Conservation (phyloP, 2,888 invertebrate genomes). For the Mesorhabditis spiculigera region DNA sequence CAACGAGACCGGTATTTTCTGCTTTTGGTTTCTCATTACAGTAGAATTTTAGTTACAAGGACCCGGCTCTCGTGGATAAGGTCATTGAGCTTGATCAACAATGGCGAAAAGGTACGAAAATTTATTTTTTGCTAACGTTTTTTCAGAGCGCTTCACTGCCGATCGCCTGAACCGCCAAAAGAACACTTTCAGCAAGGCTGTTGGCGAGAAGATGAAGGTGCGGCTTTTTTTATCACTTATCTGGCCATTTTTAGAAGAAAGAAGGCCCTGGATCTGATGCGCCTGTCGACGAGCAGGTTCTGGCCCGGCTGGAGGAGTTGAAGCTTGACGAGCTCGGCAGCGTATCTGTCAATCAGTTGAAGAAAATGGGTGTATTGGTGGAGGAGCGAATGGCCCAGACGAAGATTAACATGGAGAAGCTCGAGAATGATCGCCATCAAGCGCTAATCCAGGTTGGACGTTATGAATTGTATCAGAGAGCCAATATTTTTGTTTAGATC, state of each 20-base stretch:
- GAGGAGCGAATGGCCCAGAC: slow-evolving; percentile 73
- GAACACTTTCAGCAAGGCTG: slow-evolving; percentile 91
- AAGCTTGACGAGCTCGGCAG: slow-evolving; percentile 68
- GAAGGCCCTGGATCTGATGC: slow-evolving; percentile 63
- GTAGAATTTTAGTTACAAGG: slow-evolving; percentile 80
- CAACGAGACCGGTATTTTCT: slow-evolving; percentile 72
- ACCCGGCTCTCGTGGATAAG: slow-evolving; percentile 82
- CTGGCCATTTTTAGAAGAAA: slow-evolving; percentile 61
- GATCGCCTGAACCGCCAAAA: slow-evolving; percentile 92
- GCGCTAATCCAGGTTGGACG: slow-evolving; percentile 18
- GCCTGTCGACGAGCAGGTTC: slow-evolving; percentile 60
- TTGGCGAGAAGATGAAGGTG: slow-evolving; percentile 93
- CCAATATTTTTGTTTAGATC: slow-evolving; percentile 78
- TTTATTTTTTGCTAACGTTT: not conserved
- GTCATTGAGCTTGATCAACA: slow-evolving; percentile 82
- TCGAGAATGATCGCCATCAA: slow-evolving; percentile 75
- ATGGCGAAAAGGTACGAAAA: slow-evolving; percentile 70
- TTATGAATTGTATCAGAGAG: not conserved
- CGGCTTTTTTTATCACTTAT: not conserved
- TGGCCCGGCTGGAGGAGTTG: slow-evolving; percentile 65
- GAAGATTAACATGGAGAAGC: slow-evolving; percentile 61
- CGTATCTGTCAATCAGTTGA: slow-evolving; percentile 73
- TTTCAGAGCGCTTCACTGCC: slow-evolving; percentile 76
- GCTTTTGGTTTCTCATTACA: slow-evolving; percentile 70
- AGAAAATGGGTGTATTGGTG: slow-evolving; percentile 76